Evolutionary conservation across 2,888 invertebrate genomes (phyloP), one percentile per base, ranked within the genome.

Genomic region (Papilio gigon): DNA sequence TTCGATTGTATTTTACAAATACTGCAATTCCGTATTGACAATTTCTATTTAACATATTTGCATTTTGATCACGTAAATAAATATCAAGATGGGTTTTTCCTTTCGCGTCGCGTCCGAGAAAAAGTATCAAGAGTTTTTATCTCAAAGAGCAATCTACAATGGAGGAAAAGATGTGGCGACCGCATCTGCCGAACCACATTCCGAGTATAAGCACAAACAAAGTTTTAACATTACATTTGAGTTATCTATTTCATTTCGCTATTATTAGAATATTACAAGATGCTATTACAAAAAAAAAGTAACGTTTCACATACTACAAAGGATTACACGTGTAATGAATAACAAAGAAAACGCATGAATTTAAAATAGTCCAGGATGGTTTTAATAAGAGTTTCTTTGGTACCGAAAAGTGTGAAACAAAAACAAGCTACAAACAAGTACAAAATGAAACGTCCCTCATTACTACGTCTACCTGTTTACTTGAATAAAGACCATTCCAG

Each of bases 401-500:
- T 40, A 60, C 11, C 22, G n/a, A 9, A 37, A n/a, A 61, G 35
- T 40, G 37, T 61, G 14, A 40, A 61, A 40, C 40, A n/a, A 47
- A 47, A 35, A 61, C 42, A 30, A 63, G 33, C 33, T 20, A 12
- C 37, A 27, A 53, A 53, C 27, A 47, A 22, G 25, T 33, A n/a
- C 56, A 27, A 50, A 30, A 59, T 40, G 47, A 50, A 68, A 71
- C 72, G 71, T 63, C 71, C 65, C 50, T 58, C 63, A 68, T 70
- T 67, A 35, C 70, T 71, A 60, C 71, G 58, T 65, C 71, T 56
- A 53, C 67, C 67, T 73, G 70, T 73, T 74, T 74, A 72, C 61
- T 67, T 68, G 44, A 67, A 67, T 65, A 69, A 47, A 69, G n/a
- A 25, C 53, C 50, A 63, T 80, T 79, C 80, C 73, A 67, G 71